Percentiles rank a stretch among this genome's conserved stretches.
Conservation (phyloP, 2,888 invertebrate genomes). For the Zhuqinia jingwanae region DNA sequence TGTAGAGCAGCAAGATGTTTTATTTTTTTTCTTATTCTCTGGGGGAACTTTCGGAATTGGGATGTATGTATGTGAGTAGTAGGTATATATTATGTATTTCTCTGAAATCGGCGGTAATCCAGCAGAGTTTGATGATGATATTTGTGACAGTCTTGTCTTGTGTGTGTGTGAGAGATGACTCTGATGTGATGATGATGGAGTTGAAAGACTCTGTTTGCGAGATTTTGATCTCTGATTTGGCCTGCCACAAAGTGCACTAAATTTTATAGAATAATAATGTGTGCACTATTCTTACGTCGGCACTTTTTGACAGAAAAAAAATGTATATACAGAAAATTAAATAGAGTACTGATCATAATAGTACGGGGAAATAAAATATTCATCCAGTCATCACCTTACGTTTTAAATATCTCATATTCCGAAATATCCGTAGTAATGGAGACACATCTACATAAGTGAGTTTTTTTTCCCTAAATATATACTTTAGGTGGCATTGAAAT, state of each 20-base stretch:
- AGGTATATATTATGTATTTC: too few species aligned
- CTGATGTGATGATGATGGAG: background rate
- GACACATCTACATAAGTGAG: too few species aligned
- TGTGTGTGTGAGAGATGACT: too few species aligned
- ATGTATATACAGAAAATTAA: conserved; percentile 36
- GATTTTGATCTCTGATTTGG: conserved; percentile 58
- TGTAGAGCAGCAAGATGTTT: conserved; percentile 22
- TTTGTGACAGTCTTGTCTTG: conserved; percentile 11
- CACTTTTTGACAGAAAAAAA: conserved; percentile 29
- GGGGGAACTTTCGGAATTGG: conserved; percentile 34
- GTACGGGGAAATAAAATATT: too few species aligned
- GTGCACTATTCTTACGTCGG: background rate
- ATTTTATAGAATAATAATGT: background rate
- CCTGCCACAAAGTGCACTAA: background rate
- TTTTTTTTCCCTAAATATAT: too few species aligned
- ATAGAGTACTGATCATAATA: too few species aligned
- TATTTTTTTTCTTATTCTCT: conserved; percentile 10
- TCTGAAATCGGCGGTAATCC: conserved; percentile 27
- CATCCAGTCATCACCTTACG: too few species aligned
- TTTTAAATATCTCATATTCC: too few species aligned
- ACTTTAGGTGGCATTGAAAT: too few species aligned
- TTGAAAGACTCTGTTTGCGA: conserved; percentile 8
- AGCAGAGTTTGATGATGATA: background rate
- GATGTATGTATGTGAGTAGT: too few species aligned
- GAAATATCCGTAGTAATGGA: too few species aligned